Conservation (phyloP, 2,113 vertebrate species). For the Corapipo altera region DNA sequence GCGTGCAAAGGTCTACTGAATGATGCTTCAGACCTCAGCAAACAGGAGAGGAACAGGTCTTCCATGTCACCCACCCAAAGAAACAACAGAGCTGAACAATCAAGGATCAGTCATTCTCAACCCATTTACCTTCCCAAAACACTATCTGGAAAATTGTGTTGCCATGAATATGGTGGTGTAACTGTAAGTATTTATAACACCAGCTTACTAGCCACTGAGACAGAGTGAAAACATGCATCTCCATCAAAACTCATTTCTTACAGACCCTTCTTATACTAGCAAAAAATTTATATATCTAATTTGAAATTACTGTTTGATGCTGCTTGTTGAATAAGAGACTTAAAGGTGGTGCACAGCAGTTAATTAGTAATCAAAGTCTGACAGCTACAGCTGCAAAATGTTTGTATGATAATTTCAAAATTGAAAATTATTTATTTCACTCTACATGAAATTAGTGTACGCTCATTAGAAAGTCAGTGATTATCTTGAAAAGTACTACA, state of each 20-base stretch:
- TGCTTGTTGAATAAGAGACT: constrained; percentile 11
- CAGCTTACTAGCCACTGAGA: neutral
- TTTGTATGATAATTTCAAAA: constrained; percentile 67
- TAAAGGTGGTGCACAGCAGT: constrained; percentile 46
- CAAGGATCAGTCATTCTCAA: neutral
- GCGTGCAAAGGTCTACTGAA: neutral
- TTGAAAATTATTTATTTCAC: constrained; percentile 66
- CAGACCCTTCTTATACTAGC: neutral
- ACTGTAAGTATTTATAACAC: neutral
- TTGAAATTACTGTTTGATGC: constrained; percentile 35
- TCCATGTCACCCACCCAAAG: neutral
- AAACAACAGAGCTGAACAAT: neutral
- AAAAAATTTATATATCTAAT: neutral
- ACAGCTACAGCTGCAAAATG: constrained; percentile 66
- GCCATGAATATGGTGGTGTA: neutral
- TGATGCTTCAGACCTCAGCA: neutral
- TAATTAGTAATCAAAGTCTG: constrained; percentile 67
- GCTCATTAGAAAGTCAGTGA: constrained; percentile 50
- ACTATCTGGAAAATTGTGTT: rapidly evolving
- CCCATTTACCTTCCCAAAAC: neutral
- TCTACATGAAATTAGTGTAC: constrained; percentile 52
- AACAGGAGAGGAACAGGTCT: neutral
- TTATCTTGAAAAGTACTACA: constrained; percentile 9
- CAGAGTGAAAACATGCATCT: neutral
- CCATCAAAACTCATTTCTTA: neutral